Base-by-base conservation (phyloP, 2,888 invertebrate species). In the Strigamia crassipes region DNA sequence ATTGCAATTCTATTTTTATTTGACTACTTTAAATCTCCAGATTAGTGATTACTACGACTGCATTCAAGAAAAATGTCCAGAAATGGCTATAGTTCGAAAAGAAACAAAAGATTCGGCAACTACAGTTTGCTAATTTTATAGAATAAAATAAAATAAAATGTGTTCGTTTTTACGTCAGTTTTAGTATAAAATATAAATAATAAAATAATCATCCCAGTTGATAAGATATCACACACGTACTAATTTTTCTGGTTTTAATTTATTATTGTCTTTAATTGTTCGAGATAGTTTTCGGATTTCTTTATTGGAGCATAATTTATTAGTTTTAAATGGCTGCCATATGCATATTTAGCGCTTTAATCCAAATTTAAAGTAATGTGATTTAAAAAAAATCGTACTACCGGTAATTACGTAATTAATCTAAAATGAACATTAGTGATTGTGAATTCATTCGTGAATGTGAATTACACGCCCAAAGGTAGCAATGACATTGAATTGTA, bases 371-470 rank as follows among this genome's bases (percentile, higher is more conserved):
- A n/a, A 51, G 27, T 27, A 27, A 27, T 27, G 27, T 27, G 27
- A 27, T 27, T 27, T 27, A 27, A 27, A 27, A 27, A 27, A 27
- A 2, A 2, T 27, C 27, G n/a, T n/a, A n/a, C n/a, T n/a, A n/a
- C n/a, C n/a, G n/a, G n/a, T n/a, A n/a, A 27, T 27, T 27, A 27
- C 1, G 1, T 27, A 27, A 27, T 56, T 10, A 4, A 56, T 56
- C n/a, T 9, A 56, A n/a, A 56, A 73, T 73, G 73, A 12, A 61
- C 21, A 1, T 27, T 31, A n/a, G n/a, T n/a, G 31, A 73, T 73
- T 73, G 73, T 73, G 73, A 73, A 73, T 73, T 73, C n/a, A 73
- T 73, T 73, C 73, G 73, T n/a, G 15, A 31, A 27, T 73, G 73
- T 27, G 73, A 73, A 73, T 13, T 15, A 31, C 0, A 23, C 10